Evolutionary conservation across 1,140 invertebrate genomes (phyloP).

Genomic region (Drosophila bifasciata): DNA sequence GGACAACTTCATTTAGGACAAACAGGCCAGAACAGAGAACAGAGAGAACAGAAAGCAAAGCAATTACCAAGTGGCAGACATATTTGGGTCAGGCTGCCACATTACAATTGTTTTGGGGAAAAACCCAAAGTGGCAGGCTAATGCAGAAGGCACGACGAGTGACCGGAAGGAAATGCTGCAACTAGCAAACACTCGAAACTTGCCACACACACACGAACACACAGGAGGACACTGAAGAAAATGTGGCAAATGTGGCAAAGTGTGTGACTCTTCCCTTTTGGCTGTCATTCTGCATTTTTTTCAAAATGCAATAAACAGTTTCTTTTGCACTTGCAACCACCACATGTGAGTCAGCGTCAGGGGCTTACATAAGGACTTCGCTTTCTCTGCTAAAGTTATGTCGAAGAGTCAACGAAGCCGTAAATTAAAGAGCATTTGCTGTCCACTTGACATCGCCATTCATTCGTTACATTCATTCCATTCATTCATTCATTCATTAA

Average conservation of each 20-base stretch:
- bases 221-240: too few species aligned
- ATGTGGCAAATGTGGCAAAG: conserved; percentile 51
- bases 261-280: conserved; percentile 10
- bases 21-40: conserved; percentile 22
- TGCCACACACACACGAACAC: conserved; percentile 36
- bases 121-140: conserved; percentile 61
- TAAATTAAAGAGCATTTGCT: conserved; percentile 46
- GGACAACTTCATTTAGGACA: conserved; percentile 50
- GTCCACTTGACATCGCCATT: conserved; percentile 45
- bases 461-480: not conserved
- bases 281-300: conserved; percentile 45
- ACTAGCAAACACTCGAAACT: conserved; percentile 52
- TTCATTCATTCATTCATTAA: conserved; percentile 56
- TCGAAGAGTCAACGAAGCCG: conserved; percentile 26
- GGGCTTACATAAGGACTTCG: conserved; percentile 47
- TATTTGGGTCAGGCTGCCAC: conserved; percentile 62
- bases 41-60: conserved; percentile 61
- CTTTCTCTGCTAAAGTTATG: conserved; percentile 18
- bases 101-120: conserved; percentile 75
- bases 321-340: not conserved
- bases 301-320: conserved; percentile 35
- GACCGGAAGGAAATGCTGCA: conserved; percentile 34
- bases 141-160: conserved; percentile 11
- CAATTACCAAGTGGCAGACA: conserved; percentile 63
- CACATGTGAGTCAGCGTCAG: conserved; percentile 33